Conservation (phyloP, 2,113 vertebrate species). For the Strix uralensis region DNA sequence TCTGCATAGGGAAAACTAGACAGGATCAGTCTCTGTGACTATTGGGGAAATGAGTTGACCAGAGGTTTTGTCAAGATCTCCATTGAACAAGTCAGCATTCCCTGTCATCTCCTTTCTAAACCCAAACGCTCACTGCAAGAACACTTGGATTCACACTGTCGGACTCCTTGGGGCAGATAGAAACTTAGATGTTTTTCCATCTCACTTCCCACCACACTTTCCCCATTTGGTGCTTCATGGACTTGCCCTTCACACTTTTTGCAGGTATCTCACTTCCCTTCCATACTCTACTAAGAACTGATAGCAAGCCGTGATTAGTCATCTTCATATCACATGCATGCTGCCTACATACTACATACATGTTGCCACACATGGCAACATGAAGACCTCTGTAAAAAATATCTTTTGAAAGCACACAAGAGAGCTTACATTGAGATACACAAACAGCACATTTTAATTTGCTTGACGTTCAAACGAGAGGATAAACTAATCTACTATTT, state of each 20-base stretch:
- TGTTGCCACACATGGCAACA: background rate
- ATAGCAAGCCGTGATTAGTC: background rate
- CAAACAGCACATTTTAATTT: background rate
- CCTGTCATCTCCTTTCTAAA: background rate
- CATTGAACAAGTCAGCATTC: background rate
- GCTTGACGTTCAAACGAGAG: background rate
- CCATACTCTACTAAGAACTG: too few relatives aligned
- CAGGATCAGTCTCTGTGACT: background rate
- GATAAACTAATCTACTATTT: background rate
- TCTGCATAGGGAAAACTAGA: background rate
- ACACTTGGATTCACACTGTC: background rate
- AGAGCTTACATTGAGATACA: background rate
- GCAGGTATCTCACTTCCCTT: background rate
- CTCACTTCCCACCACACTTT: background rate
- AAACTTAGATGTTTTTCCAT: background rate
- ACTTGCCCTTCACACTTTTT: background rate
- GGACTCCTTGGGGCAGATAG: background rate
- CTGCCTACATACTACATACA: rapidly evolving
- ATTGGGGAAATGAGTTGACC: background rate
- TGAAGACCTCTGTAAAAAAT: background rate
- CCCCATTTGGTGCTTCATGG: background rate
- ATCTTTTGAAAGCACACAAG: background rate
- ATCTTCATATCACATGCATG: too few relatives aligned
- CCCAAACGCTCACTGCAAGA: background rate
- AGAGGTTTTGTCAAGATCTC: background rate